Percentiles rank a stretch among this genome's conserved stretches.
Conservation (phyloP, 2,113 vertebrate species). For the Stomatorhinus ivindoensis region DNA sequence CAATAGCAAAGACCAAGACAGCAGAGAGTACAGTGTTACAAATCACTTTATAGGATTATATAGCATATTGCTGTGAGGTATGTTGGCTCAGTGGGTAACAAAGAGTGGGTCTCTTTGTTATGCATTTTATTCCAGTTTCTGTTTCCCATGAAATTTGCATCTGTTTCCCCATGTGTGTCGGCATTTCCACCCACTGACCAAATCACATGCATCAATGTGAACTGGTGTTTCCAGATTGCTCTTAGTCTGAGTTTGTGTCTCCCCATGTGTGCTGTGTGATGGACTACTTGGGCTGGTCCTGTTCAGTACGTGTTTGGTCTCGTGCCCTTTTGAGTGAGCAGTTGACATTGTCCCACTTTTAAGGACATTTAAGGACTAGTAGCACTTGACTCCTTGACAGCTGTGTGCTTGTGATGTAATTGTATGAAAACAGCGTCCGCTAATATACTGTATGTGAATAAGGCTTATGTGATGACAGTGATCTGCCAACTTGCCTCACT, state of each 20-base stretch:
- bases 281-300: background rate
- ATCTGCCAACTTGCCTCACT: background rate
- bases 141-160: background rate
- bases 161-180: background rate
- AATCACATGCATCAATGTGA: background rate
- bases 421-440: background rate
- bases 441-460: background rate
- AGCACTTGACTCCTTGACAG: background rate
- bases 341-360: background rate
- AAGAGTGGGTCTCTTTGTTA: background rate
- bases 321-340: background rate
- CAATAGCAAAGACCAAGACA: background rate
- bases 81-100: background rate
- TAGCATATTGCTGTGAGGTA: background rate
- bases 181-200: background rate
- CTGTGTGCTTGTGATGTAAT: background rate
- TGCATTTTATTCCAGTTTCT: background rate
- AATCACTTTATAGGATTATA: background rate
- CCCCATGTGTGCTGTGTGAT: background rate
- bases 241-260: background rate
- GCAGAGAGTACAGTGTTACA: background rate
- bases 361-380: background rate
- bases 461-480: background rate
- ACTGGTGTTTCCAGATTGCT: background rate
- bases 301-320: background rate